Conservation (phyloP, 1,140 invertebrate species). For the Dreissena rostriformis region DNA sequence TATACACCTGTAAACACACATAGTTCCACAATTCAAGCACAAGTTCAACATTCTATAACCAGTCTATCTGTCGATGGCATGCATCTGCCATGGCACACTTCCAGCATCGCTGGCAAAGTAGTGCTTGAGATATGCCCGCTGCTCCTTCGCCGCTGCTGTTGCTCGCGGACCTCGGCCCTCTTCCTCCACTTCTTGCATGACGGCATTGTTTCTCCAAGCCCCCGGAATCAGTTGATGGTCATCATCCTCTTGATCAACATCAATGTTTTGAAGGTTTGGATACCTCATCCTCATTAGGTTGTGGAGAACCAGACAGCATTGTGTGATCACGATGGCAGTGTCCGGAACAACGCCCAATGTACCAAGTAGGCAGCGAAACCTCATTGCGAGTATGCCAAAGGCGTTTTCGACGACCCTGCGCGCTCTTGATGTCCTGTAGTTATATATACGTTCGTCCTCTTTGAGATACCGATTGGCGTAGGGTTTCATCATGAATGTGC, state of each 20-base stretch:
- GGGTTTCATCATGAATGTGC: no score
- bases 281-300: constrained; percentile 26
- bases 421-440: constrained; percentile 38
- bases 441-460: neutral
- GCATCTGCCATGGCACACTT: constrained; percentile 38
- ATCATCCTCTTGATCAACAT: constrained; percentile 27
- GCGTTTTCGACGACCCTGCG: constrained; percentile 33
- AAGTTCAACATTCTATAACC: neutral
- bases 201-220: constrained; percentile 25
- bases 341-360: neutral
- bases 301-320: constrained; percentile 22
- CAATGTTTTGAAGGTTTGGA: constrained; percentile 22
- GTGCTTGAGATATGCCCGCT: constrained; percentile 25
- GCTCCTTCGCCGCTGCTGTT: constrained; percentile 2
- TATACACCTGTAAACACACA: neutral
- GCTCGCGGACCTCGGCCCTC: constrained; percentile 11
- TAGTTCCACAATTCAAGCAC: neutral
- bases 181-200: constrained; percentile 15
- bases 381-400: neutral
- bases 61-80: constrained; percentile 1
- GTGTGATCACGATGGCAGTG: constrained; percentile 12
- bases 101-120: constrained; percentile 31
- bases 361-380: constrained; percentile 30
- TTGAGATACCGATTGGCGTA: no score
- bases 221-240: constrained; percentile 18